Evolutionary conservation across 2,888 invertebrate species (phyloP).

Genomic region (Sipha maydis): DNA sequence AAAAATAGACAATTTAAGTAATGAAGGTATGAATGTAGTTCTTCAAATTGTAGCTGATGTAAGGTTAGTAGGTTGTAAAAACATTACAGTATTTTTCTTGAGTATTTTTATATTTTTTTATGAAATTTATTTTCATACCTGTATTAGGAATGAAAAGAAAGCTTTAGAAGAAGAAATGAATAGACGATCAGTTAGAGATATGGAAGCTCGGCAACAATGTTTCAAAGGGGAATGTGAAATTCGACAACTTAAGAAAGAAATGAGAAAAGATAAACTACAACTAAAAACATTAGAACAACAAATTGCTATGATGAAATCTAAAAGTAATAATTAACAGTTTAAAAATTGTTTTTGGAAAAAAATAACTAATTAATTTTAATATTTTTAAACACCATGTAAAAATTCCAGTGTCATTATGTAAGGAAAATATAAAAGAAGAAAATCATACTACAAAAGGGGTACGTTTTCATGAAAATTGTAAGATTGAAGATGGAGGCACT

Average conservation of each 20-base stretch:
- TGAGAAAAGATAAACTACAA: constrained; percentile 49
- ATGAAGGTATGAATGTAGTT: constrained; percentile 57
- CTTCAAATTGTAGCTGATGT: constrained; percentile 57
- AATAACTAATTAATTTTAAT: not conserved
- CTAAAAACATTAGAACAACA: constrained; percentile 55
- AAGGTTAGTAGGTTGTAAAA: constrained; percentile 30
- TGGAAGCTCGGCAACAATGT: constrained; percentile 54
- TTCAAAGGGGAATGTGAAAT: constrained; percentile 54
- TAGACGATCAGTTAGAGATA: constrained; percentile 51
- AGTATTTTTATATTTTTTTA: not conserved
- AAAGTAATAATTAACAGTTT: constrained; percentile 17
- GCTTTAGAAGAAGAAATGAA: constrained; percentile 48
- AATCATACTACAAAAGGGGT: constrained; percentile 20
- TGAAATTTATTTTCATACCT: not conserved
- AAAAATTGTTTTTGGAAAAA: not conserved
- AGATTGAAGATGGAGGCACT: constrained; percentile 43
- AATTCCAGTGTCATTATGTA: constrained; percentile 27
- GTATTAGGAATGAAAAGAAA: constrained; percentile 29
- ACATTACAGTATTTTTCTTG: not conserved
- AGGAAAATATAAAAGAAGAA: constrained; percentile 36
- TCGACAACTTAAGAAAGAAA: constrained; percentile 52
- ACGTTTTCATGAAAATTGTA: constrained; percentile 52
- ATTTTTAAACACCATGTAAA: not conserved
- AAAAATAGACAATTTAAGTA: constrained; percentile 61
- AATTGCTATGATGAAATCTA: constrained; percentile 32